Evolutionary conservation across 2,797 vertebrate species (phyloP).

Genomic region (Bovichtus variegatus): DNA sequence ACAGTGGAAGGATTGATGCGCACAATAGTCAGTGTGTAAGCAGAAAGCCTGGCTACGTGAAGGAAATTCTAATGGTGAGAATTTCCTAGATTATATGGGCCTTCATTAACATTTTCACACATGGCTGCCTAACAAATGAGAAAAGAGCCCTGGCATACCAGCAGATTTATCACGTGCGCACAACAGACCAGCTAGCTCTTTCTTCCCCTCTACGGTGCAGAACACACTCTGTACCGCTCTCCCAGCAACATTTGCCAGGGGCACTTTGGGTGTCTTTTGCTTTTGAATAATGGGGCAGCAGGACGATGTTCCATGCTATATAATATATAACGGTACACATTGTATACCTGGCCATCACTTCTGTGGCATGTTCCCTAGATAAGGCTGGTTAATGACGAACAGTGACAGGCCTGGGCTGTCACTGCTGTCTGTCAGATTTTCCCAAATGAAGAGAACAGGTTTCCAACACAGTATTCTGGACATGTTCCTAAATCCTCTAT

Average conservation of each 20-base stretch:
- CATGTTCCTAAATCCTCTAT: conserved; percentile 64
- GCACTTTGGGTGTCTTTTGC: conserved; percentile 67
- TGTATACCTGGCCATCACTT: conserved; percentile 54
- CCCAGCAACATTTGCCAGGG: conserved; percentile 65
- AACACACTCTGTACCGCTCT: conserved; percentile 63
- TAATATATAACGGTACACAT: conserved; percentile 61
- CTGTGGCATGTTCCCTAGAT: conserved; percentile 23
- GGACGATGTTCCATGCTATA: conserved; percentile 43
- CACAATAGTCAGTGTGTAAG: conserved; percentile 88
- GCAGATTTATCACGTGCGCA: conserved; percentile 88
- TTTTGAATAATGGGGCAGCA: conserved; percentile 68
- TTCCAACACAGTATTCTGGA: conserved; percentile 52
- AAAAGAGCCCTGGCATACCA: conserved; percentile 89
- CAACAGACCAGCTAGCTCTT: conserved; percentile 77
- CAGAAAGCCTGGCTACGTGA: conserved; percentile 90
- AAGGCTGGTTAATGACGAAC: conserved; percentile 43
- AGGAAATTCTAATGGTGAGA: conserved; percentile 91
- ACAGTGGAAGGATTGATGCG: conserved; percentile 90
- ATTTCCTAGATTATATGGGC: conserved; percentile 93
- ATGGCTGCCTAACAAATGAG: conserved; percentile 96
- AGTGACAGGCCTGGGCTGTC: conserved; percentile 7
- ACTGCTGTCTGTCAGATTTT: conserved; percentile 50
- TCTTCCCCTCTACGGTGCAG: conserved; percentile 59
- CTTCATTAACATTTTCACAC: conserved; percentile 99
- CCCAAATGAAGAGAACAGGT: conserved; percentile 52